Conservation (phyloP, 2,888 invertebrate species). For the Aphrophora alni region DNA sequence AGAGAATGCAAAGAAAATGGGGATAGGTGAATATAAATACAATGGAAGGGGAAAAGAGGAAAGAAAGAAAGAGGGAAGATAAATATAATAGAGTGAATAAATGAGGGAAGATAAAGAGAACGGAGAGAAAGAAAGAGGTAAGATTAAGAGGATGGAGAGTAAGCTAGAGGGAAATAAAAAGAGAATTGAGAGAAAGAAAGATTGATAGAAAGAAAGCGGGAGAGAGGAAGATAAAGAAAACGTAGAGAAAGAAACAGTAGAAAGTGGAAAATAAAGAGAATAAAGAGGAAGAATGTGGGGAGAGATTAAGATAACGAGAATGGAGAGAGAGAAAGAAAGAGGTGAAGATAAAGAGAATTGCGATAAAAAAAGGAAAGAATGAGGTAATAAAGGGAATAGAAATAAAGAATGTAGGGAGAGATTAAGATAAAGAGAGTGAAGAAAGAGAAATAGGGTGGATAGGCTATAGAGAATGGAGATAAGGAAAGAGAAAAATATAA, state of each 20-base stretch:
- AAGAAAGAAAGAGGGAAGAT: slow-evolving; percentile 38
- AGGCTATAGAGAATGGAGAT: too few species aligned
- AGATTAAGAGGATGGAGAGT: slow-evolving; percentile 27
- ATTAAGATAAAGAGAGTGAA: too few species aligned
- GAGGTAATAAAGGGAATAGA: too few species aligned
- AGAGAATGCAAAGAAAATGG: slow-evolving; percentile 29
- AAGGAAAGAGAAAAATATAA: too few species aligned
- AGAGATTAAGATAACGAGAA: too few species aligned
- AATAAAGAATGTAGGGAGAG: too few species aligned
- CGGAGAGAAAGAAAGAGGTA: slow-evolving; percentile 33
- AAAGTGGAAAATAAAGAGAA: too few species aligned
- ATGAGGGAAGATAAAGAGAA: slow-evolving; percentile 39
- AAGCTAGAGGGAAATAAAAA: slow-evolving; percentile 34
- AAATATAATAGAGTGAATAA: slow-evolving; percentile 30
- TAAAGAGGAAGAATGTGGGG: too few species aligned
- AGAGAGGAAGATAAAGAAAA: slow-evolving; percentile 25
- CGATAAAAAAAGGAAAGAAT: too few species aligned
- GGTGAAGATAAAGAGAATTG: too few species aligned
- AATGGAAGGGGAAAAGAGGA: slow-evolving; percentile 34
- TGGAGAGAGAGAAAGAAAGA: too few species aligned
- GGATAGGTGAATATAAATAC: slow-evolving; percentile 34
- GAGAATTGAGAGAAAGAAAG: slow-evolving; percentile 29
- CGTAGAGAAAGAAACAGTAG: slow-evolving; percentile 32
- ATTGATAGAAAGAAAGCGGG: slow-evolving; percentile 33
- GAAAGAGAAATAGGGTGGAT: too few species aligned